phyloP scores from a whole-genome alignment of 2,113 vertebrate species.

The Meriones unguiculatus region DNA sequence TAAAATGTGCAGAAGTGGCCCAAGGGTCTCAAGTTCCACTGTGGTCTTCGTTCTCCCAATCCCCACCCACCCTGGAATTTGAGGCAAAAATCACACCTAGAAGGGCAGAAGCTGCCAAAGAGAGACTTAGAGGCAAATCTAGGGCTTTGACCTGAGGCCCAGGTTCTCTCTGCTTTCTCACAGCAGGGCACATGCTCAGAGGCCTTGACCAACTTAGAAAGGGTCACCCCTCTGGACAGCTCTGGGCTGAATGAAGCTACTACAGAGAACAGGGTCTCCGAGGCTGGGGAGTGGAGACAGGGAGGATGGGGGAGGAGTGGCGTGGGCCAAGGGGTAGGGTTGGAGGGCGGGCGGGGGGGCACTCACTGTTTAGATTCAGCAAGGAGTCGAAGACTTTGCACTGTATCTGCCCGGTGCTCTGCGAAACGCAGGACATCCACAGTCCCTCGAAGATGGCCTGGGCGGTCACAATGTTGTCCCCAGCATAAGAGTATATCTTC shows the following conservation, averaged over 20 bases:
- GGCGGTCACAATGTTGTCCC: slow-evolving; percentile 93
- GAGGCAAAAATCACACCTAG: neutral
- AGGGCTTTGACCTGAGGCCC: neutral
- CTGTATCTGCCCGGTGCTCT: slow-evolving; percentile 90
- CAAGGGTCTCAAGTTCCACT: neutral
- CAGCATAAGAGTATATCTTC: slow-evolving; percentile 91
- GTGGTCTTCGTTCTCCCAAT: neutral
- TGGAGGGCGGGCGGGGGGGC: neutral
- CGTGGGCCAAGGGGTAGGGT: accelerated
- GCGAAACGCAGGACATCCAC: slow-evolving; percentile 94
- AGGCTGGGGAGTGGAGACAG: accelerated
- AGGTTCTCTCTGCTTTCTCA: neutral
- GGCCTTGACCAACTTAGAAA: neutral
- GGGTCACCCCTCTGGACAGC: neutral
- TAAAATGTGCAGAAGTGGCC: neutral
- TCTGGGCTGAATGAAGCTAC: neutral
- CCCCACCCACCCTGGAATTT: neutral
- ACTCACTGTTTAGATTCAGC: slow-evolving; percentile 92
- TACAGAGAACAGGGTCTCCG: accelerated
- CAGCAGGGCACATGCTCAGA: accelerated
- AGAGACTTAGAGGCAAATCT: neutral
- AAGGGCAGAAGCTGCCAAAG: neutral
- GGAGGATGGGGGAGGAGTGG: too few relatives aligned
- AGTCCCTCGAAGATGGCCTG: slow-evolving; percentile 93
- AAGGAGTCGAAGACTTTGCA: slow-evolving; percentile 91